Evolutionary conservation across 2,113 vertebrate species (phyloP).

Genomic region (Anarrhichthys ocellatus): DNA sequence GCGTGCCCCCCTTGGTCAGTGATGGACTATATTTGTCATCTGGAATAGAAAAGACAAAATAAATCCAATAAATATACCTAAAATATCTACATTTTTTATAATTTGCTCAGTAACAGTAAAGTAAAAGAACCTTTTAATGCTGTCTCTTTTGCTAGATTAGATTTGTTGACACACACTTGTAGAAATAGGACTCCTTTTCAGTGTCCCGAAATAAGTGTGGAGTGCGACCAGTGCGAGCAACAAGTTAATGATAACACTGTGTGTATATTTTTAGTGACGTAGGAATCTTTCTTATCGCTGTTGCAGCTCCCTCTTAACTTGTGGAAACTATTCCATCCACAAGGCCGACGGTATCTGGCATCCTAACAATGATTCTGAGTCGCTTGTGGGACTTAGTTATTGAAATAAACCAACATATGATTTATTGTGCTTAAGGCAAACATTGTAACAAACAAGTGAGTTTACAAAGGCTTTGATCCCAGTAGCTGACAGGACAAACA

Average conservation of each 20-base stretch:
- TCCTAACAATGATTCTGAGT: neutral
- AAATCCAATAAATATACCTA: neutral
- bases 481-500: conserved; percentile 46
- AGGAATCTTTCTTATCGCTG: conserved; percentile 69
- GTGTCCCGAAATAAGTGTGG: conserved; percentile 28
- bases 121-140: neutral
- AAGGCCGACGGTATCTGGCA: neutral
- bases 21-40: conserved; percentile 75
- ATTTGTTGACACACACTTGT: neutral
- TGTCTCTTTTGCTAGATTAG: neutral
- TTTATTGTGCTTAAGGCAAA: neutral
- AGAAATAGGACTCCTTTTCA: conserved; percentile 15
- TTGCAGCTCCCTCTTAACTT: conserved; percentile 33
- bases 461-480: conserved; percentile 33
- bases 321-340: conserved; percentile 56
- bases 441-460: conserved; percentile 4
- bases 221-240: conserved; percentile 11
- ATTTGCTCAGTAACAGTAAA: neutral
- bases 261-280: conserved; percentile 67
- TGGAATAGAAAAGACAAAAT: conserved; percentile 64
- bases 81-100: neutral
- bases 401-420: neutral
- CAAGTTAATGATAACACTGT: conserved; percentile 34
- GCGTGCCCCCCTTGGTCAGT: conserved; percentile 63
- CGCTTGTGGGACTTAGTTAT: no score